These are phyloP conservation scores for Syrphus vitripennis DNA, from an alignment of 2,888 invertebrate genomes.

Conservation along the genomic window DNA sequence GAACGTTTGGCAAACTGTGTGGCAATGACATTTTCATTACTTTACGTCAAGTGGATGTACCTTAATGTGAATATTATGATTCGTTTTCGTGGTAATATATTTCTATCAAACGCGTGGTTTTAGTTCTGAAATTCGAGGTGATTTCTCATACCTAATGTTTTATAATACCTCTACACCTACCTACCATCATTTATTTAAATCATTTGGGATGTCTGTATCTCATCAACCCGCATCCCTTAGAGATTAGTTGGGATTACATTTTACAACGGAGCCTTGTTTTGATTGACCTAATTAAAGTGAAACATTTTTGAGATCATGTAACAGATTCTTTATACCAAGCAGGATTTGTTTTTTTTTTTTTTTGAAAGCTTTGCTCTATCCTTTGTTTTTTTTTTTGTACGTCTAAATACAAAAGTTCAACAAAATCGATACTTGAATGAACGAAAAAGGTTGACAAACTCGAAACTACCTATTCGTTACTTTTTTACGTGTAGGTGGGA, in stretches of 20 bases:
- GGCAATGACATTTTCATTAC: constrained; percentile 51
- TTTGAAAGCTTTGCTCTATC: background rate
- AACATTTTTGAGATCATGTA: background rate
- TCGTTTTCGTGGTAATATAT: constrained; percentile 28
- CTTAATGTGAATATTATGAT: background rate
- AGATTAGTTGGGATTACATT: too few relatives aligned
- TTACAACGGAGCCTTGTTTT: too few relatives aligned
- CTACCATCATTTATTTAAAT: too few relatives aligned
- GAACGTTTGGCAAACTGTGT: background rate
- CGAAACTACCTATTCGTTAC: background rate
- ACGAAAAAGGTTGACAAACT: constrained; percentile 9
- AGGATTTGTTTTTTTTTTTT: too few relatives aligned
- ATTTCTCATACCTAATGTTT: background rate
- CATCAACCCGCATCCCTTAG: background rate
- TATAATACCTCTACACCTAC: too few relatives aligned
- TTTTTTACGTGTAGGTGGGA: too few relatives aligned
- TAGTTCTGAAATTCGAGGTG: background rate
- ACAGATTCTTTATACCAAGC: too few relatives aligned
- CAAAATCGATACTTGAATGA: background rate
- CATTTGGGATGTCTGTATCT: background rate
- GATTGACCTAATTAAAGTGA: background rate
- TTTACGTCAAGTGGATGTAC: background rate
- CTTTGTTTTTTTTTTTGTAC: background rate
- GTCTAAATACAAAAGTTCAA: background rate
- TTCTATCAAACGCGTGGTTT: background rate